Evolutionary conservation across 1,140 invertebrate genomes (phyloP).

Genomic region (Tenebrio molitor): DNA sequence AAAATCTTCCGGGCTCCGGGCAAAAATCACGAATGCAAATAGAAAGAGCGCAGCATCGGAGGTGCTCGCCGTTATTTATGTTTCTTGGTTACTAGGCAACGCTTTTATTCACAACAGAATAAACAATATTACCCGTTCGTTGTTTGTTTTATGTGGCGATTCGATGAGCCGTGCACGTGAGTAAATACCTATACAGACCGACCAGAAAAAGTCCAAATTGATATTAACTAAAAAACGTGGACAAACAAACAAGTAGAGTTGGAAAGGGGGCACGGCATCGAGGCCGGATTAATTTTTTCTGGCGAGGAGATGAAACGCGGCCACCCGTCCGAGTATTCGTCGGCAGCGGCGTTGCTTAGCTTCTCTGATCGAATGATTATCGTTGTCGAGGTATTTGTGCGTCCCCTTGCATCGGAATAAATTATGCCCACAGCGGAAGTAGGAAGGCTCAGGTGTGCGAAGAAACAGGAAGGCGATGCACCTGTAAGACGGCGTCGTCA

Average conservation of each 20-base stretch:
- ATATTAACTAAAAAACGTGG: neutral
- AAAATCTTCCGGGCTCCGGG: too few relatives aligned
- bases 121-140: neutral
- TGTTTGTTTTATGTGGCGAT: neutral
- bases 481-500: constrained; percentile 4
- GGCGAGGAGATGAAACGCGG: too few relatives aligned
- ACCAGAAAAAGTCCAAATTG: neutral
- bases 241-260: too few relatives aligned
- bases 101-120: neutral
- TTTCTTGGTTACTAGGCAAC: neutral
- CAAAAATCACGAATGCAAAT: neutral
- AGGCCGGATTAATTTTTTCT: too few relatives aligned
- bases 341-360: too few relatives aligned
- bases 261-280: too few relatives aligned
- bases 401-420: too few relatives aligned
- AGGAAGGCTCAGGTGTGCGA: constrained; percentile 15
- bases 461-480: neutral
- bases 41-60: neutral
- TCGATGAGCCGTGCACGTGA: neutral
- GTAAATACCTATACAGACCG: neutral
- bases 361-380: too few relatives aligned
- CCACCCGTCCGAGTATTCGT: too few relatives aligned
- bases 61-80: neutral
- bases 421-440: too few relatives aligned
- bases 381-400: too few relatives aligned